Evolutionary conservation across 1,140 invertebrate genomes (phyloP), one percentile per base, ranked within the genome.

Genomic region (Papilio polyxenes): DNA sequence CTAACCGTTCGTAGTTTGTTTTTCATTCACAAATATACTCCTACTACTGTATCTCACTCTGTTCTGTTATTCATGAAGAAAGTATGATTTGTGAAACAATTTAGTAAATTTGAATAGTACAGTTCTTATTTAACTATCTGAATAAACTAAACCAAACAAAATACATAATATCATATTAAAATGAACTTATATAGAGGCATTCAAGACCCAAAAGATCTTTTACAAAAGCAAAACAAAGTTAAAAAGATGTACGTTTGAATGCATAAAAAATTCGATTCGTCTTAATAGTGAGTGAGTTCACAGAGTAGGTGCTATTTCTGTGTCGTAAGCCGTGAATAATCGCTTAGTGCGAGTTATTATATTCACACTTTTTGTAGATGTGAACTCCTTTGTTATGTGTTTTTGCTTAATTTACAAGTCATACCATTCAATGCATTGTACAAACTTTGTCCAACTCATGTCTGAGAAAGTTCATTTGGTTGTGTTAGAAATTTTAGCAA

Each of bases 361-460:
- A 75, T 75, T 48, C 7, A 23, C 44, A 49, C 74, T 77, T 77
- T 77, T 51, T 77, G 23, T 53, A 31, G 6, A 53, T 15, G 49
- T 49, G 75, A 51, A 31, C 13, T 49, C 49, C 75, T 77, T 77
- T 77, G 75, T 75, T 65, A 20, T 72, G 4, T 72, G 65, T 72
- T 72, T 72, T 77, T 77, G 48, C 13, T 53, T 77, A 77, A 77
- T 77, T 77, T 77, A 77, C 75, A 77, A 77, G 75, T 77, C 13
- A 20, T 51, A 51, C 48, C 49, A 77, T 77, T 77, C 20, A 77
- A 49, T 49, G 44, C 23, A 77, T 77, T 77, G 75, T 53, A 49
- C 75, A 77, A 77, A 51, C 48, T 1, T 10, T 49, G 4, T 13
- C 20, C 20, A 77, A 65, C 62, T 72, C 5, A 37, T 72, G 31